Conservation (phyloP, 2,888 invertebrate genomes). For the Polydrusus pterygomalis region DNA sequence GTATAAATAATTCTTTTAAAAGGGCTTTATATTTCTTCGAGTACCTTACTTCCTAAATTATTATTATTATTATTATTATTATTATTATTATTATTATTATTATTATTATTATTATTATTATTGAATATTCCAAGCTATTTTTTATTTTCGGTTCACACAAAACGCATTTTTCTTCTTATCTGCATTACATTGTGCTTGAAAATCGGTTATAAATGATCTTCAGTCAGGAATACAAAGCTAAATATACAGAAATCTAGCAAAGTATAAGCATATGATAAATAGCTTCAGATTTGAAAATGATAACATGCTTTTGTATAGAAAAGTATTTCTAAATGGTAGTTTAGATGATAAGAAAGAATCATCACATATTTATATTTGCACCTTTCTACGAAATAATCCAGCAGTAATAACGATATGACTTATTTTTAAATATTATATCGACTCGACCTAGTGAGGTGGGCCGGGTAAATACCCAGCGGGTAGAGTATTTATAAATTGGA, state of each 20-base stretch:
- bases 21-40: too few species aligned
- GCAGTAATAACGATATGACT: too few species aligned
- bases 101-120: slow-evolving; percentile 18
- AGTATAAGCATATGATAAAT: slow-evolving; percentile 43
- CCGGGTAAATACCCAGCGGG: too few species aligned
- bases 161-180: slow-evolving; percentile 46
- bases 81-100: too few species aligned
- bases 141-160: slow-evolving; percentile 37
- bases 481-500: too few species aligned
- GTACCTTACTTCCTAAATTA: too few species aligned
- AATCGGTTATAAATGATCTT: slow-evolving; percentile 51
- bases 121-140: slow-evolving; percentile 29
- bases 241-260: slow-evolving; percentile 49
- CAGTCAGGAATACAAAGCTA: slow-evolving; percentile 48
- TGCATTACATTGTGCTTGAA: slow-evolving; percentile 45
- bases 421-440: too few species aligned
- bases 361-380: not conserved
- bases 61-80: too few species aligned
- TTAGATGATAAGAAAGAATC: slow-evolving; percentile 2
- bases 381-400: too few species aligned
- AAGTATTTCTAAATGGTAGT: slow-evolving; percentile 26
- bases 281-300: slow-evolving; percentile 35
- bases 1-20: too few species aligned
- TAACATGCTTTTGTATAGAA: slow-evolving; percentile 29
- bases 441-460: too few species aligned